A percentile compares a stretch with the other conserved stretches of the same genome.
phyloP scores from a whole-genome alignment of 2,888 invertebrate species.

The Sarcophaga variegata region DNA sequence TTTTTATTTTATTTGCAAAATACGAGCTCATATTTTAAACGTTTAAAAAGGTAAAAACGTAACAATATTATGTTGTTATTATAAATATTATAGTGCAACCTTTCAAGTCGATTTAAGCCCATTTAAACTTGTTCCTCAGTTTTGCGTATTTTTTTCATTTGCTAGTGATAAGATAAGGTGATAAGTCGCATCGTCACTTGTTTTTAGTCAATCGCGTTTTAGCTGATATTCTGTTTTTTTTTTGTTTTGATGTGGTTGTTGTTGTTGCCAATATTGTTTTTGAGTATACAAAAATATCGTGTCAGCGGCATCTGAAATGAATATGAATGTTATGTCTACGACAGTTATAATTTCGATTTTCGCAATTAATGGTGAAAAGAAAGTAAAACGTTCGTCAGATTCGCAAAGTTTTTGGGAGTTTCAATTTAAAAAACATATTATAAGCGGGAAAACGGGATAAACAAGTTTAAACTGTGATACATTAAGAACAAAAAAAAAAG shows the following conservation, averaged over 20 bases:
- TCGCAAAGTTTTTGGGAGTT: too few relatives aligned
- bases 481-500: not conserved
- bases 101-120: not conserved
- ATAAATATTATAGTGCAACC: not conserved
- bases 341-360: conserved; percentile 51
- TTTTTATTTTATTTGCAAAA: too few relatives aligned
- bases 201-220: conserved; percentile 58
- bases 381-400: not conserved
- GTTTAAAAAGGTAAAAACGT: too few relatives aligned
- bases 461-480: not conserved
- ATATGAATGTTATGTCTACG: conserved; percentile 19
- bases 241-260: not conserved
- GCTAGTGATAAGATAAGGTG: conserved; percentile 56
- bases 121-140: not conserved
- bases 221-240: conserved; percentile 14
- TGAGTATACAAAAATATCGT: conserved; percentile 15
- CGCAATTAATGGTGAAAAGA: conserved; percentile 3
- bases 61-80: too few relatives aligned
- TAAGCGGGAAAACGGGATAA: not conserved
- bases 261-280: conserved; percentile 51
- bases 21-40: too few relatives aligned
- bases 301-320: not conserved
- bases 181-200: conserved; percentile 63
- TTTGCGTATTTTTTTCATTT: conserved; percentile 5
- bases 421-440: not conserved